These are phyloP conservation scores for Aelia acuminata DNA, from an alignment of 2,888 invertebrate species.

Conservation along the genomic window DNA sequence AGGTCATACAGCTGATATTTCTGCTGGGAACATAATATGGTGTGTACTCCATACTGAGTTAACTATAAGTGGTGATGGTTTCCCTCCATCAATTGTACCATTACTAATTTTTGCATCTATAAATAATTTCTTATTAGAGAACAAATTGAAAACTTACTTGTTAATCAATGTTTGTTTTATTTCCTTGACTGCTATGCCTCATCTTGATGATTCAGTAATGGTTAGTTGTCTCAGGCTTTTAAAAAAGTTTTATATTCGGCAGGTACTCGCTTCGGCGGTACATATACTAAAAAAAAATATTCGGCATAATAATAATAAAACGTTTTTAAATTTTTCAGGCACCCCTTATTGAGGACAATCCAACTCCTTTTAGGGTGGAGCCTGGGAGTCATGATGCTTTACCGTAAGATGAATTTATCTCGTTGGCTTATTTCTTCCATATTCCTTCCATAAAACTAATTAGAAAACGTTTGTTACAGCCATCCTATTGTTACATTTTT, in stretches of 20 bases:
- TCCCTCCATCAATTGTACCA: neutral
- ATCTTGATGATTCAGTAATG: constrained; percentile 37
- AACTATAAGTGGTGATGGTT: constrained; percentile 21
- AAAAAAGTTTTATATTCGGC: neutral
- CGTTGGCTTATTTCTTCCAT: constrained; percentile 37
- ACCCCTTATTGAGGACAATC: constrained; percentile 85
- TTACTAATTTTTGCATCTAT: neutral
- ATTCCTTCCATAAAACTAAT: constrained; percentile 51
- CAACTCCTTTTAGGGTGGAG: constrained; percentile 89
- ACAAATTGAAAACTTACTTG: neutral
- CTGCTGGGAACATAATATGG: neutral
- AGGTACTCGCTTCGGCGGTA: too few relatives aligned
- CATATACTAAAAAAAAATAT: too few relatives aligned
- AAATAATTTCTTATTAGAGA: neutral
- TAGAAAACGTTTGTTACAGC: constrained; percentile 73
- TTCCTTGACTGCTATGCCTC: constrained; percentile 5
- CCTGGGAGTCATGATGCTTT: constrained; percentile 71
- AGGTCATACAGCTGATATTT: constrained; percentile 32
- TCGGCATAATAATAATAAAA: too few relatives aligned
- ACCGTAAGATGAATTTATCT: constrained; percentile 68
- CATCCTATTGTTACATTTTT: constrained; percentile 94
- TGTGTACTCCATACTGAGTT: neutral
- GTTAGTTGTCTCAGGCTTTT: neutral
- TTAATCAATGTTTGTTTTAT: constrained; percentile 32
- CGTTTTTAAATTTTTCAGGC: constrained; percentile 74